Conservation (phyloP, 2,888 invertebrate genomes). For the Steinernema carpocapsae region DNA sequence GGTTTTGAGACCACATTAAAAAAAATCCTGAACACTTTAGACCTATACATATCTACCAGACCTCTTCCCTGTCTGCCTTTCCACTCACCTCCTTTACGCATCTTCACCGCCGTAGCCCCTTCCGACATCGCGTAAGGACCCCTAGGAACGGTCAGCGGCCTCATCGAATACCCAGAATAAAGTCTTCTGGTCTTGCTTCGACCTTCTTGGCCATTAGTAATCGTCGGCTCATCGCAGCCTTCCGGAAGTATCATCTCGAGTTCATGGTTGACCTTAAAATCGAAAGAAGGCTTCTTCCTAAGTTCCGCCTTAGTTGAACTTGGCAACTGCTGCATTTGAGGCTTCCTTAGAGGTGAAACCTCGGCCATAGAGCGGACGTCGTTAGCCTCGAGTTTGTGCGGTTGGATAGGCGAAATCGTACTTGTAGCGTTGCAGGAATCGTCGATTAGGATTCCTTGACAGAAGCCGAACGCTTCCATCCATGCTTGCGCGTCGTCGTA, state of each 20-base stretch:
- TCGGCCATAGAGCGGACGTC: slow-evolving; percentile 33
- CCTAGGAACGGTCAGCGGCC: slow-evolving; percentile 47
- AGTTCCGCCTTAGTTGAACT: slow-evolving; percentile 38
- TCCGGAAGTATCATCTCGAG: slow-evolving; percentile 66
- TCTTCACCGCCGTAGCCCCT: slow-evolving; percentile 46
- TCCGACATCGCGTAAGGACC: slow-evolving; percentile 42
- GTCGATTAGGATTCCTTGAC: slow-evolving; percentile 16
- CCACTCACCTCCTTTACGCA: slow-evolving; percentile 62
- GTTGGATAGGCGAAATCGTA: slow-evolving; percentile 34
- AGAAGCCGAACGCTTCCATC: slow-evolving; percentile 66
- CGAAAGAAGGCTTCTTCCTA: slow-evolving; percentile 36
- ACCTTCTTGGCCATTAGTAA: neutral
- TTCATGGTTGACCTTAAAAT: slow-evolving; percentile 59
- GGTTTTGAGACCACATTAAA: too few relatives aligned
- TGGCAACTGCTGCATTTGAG: slow-evolving; percentile 39
- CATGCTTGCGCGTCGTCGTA: slow-evolving; percentile 69
- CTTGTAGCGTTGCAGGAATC: slow-evolving; percentile 23
- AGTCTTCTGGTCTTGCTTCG: slow-evolving; percentile 26
- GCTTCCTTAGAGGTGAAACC: slow-evolving; percentile 36
- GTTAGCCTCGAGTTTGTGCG: slow-evolving; percentile 8
- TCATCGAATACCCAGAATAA: slow-evolving; percentile 45
- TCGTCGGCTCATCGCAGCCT: slow-evolving; percentile 42
- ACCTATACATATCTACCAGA: too few relatives aligned
- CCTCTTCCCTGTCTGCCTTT: too few relatives aligned
- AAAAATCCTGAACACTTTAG: too few relatives aligned